Conservation (phyloP, 2,797 vertebrate species). For the Smutsia temminckii region DNA sequence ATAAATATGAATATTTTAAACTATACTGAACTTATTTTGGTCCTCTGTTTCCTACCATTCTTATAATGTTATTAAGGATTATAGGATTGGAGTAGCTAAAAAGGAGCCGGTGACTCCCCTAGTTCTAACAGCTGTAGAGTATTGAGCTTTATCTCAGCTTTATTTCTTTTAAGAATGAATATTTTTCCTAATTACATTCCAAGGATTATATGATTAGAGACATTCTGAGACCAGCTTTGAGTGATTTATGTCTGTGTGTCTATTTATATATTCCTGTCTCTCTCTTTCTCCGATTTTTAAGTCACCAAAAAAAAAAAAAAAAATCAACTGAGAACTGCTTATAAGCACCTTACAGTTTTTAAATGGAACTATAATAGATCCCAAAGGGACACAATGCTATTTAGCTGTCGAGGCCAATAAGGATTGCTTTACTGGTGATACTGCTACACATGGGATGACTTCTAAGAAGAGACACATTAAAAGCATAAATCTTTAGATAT, state of each 20-base stretch:
- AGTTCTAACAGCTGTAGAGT: background rate
- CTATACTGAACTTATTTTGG: background rate
- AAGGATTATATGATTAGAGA: background rate
- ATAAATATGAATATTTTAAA: background rate
- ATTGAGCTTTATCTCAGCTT: background rate
- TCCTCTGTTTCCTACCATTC: background rate
- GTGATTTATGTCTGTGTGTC: background rate
- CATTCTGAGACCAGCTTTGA: background rate
- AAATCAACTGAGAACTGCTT: background rate
- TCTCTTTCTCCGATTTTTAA: background rate
- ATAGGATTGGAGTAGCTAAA: background rate
- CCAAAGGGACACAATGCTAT: background rate
- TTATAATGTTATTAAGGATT: background rate
- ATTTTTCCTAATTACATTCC: background rate
- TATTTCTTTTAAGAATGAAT: background rate
- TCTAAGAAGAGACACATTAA: background rate
- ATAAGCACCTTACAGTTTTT: background rate
- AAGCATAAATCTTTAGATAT: background rate
- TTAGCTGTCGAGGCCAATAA: background rate
- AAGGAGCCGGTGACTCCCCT: background rate
- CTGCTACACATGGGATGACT: background rate
- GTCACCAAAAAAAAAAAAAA: background rate
- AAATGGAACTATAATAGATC: conserved; percentile 9
- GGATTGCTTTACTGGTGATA: background rate
- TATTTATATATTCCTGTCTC: background rate